Conservation (phyloP, 2,113 vertebrate species). For the Enhydra lutris region DNA sequence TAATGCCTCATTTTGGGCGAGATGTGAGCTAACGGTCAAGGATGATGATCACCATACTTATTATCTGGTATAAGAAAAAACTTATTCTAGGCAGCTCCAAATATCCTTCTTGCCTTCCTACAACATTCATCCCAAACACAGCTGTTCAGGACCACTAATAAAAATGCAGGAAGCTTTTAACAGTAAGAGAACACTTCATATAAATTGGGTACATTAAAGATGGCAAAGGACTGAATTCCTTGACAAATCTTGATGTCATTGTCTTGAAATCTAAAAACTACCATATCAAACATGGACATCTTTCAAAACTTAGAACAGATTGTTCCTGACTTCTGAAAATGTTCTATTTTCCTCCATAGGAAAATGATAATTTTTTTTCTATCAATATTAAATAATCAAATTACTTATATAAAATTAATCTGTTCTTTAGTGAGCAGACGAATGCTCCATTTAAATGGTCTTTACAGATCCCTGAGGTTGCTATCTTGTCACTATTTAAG, state of each 20-base stretch:
- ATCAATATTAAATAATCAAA: conserved; percentile 56
- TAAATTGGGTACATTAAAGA: conserved; percentile 37
- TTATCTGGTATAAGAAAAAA: not conserved
- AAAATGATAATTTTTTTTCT: conserved; percentile 2
- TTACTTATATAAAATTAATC: conserved; percentile 54
- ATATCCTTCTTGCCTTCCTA: not conserved
- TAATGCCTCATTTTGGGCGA: not conserved
- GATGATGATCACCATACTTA: not conserved
- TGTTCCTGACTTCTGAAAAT: conserved; percentile 46
- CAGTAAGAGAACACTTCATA: not conserved
- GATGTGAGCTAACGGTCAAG: not conserved
- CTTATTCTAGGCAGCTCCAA: not conserved
- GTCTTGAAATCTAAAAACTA: not conserved
- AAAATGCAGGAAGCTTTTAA: conserved; percentile 16
- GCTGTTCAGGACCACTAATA: not conserved
- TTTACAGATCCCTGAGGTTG: conserved; percentile 53
- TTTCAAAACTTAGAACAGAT: conserved; percentile 18
- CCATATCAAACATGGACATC: not conserved
- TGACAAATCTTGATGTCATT: not conserved
- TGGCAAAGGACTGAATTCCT: conserved; percentile 20
- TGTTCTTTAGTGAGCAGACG: conserved; percentile 48
- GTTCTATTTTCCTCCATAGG: conserved; percentile 4
- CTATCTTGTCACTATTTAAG: conserved; percentile 50
- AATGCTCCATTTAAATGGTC: conserved; percentile 45
- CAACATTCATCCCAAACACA: not conserved